Evolutionary conservation across 2,797 vertebrate genomes (phyloP), one percentile per base, ranked within the genome.

Genomic region (Microhierax caerulescens): DNA sequence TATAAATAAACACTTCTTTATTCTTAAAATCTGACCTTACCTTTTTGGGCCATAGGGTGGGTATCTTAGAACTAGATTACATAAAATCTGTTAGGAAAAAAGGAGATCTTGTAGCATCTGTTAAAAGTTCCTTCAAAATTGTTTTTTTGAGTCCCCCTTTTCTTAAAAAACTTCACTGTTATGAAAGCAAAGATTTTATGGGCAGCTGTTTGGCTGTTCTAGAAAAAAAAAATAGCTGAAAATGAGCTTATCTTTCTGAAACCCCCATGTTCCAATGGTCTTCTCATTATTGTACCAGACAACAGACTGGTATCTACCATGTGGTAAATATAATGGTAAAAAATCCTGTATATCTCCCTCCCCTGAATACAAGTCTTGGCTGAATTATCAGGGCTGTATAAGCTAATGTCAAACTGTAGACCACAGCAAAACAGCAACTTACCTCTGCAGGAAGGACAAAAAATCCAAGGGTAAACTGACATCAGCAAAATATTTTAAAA

Each of bases 181-280:
- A 65, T 8, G 4, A 69, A 72, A 80, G 24, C 8, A 10, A 37
- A 41, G 11, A 43, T 47, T 72, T 75, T 80, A 14, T 41, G 6
- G 75, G 8, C n/a, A 13, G 4, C 4, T 51, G 3, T 51, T 69
- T 84, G 2, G 13, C 5, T 76, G 4, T 13, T 76, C 9, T 27
- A 77, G 65, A 39, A 77, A 63, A 75, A 63, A 75, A 32, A 1
- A 20, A 72, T 21, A 79, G 13, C 30, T 85, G n/a, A 60, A 78
- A 88, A 75, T 22, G 4, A 68, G 0, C 32, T 4, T 68, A 13
- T 57, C 10, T 56, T 70, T 89, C 60, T 91, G 48, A 70, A 79
- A 5, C 4, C 9, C 11, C 2, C 11, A 0, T 48, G 2, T 82
- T 88, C 56, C 8, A 15, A 19, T 36, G 11, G n/a, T 9, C 4